Conservation (phyloP, 1,140 invertebrate species). For the Drosophila watanabei region DNA sequence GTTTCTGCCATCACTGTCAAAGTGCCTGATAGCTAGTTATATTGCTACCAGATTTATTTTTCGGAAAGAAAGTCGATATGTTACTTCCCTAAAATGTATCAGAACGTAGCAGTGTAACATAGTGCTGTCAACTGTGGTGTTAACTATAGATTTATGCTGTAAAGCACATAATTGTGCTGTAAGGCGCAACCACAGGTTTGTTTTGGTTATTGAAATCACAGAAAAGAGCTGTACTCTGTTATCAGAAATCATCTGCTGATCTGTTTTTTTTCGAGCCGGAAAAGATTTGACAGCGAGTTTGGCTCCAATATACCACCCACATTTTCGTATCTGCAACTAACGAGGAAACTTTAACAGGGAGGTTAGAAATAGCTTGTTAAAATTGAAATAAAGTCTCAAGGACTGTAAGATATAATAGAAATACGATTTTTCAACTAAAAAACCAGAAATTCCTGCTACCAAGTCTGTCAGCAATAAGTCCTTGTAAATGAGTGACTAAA, state of each 20-base stretch:
- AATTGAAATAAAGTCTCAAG: background rate
- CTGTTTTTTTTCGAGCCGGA: too few relatives aligned
- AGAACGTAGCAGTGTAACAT: background rate
- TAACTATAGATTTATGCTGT: too few relatives aligned
- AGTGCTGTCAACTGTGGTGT: too few relatives aligned
- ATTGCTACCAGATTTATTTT: background rate
- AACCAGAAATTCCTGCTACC: background rate
- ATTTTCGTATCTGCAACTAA: too few relatives aligned
- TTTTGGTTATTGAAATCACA: too few relatives aligned
- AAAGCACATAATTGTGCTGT: too few relatives aligned
- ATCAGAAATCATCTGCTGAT: too few relatives aligned
- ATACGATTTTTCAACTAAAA: background rate
- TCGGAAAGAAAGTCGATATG: background rate
- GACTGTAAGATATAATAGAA: background rate
- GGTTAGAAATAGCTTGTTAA: background rate
- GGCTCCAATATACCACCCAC: too few relatives aligned
- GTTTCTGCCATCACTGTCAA: background rate
- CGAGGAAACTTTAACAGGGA: too few relatives aligned
- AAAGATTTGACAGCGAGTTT: too few relatives aligned
- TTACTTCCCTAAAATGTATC: background rate
- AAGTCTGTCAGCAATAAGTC: slow-evolving; percentile 26
- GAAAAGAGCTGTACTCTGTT: too few relatives aligned
- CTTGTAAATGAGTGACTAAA: slow-evolving; percentile 36
- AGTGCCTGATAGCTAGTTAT: background rate
- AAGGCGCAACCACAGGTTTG: too few relatives aligned